These are phyloP conservation scores for Neotoma lepida DNA, from an alignment of 2,113 vertebrate species.

Conservation along the genomic window DNA sequence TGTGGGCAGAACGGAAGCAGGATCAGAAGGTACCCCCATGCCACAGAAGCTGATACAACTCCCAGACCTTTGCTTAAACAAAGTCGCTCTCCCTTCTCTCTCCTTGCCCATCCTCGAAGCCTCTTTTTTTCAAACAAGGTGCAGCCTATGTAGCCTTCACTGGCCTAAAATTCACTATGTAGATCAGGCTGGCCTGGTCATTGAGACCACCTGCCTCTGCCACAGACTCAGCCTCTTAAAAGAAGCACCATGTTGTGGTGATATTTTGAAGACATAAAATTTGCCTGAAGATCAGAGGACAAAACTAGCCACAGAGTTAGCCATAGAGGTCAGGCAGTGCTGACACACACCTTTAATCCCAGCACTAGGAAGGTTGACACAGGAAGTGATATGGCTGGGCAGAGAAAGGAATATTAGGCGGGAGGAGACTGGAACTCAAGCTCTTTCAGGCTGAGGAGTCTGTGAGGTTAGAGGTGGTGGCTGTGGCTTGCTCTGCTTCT, in stretches of 20 bases:
- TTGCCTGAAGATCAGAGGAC: no score
- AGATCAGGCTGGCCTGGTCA: background rate
- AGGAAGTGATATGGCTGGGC: no score
- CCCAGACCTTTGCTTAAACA: background rate
- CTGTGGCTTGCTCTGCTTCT: no score
- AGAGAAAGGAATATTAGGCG: no score
- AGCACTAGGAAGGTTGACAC: no score
- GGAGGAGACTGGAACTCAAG: no score
- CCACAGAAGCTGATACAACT: background rate
- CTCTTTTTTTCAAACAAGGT: background rate
- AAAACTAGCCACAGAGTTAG: no score
- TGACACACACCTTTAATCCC: no score
- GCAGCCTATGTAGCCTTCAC: background rate
- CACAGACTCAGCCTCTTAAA: background rate
- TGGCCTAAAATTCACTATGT: background rate
- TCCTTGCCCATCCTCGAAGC: slow-evolving; percentile 45
- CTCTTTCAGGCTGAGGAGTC: no score
- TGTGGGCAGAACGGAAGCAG: slow-evolving; percentile 70
- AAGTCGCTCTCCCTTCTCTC: background rate
- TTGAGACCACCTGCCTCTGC: background rate
- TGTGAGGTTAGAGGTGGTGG: no score
- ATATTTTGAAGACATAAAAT: no score
- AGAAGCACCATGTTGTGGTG: background rate
- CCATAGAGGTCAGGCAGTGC: no score
- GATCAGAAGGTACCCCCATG: background rate